Evolutionary conservation across 2,113 vertebrate genomes (phyloP).

Genomic region (Ciconia boyciana): DNA sequence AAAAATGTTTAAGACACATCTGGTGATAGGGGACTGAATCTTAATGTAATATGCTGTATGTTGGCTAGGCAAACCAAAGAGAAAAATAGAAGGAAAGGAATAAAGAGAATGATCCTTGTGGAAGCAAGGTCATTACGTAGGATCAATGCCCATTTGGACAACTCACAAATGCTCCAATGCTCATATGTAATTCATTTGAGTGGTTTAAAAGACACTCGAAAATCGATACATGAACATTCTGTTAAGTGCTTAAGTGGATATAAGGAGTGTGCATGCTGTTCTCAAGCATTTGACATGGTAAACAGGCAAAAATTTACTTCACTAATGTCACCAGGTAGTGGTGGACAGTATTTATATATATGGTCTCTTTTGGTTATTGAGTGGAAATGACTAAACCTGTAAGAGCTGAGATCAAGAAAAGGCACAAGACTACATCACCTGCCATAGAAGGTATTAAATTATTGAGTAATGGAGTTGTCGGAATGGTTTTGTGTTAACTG

Average conservation of each 20-base stretch:
- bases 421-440: neutral
- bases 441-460: neutral
- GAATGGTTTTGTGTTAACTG: neutral
- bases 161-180: neutral
- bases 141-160: slow-evolving; percentile 43
- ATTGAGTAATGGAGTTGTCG: neutral
- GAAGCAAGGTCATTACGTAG: neutral
- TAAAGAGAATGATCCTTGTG: neutral
- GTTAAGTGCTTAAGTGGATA: slow-evolving; percentile 50
- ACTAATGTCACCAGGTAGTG: neutral
- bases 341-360: neutral
- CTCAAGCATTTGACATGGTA: neutral
- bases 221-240: slow-evolving; percentile 34
- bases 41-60: neutral
- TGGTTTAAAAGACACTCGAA: slow-evolving; percentile 7
- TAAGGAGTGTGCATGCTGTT: neutral
- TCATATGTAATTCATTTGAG: slow-evolving; percentile 15
- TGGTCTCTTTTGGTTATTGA: neutral
- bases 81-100: neutral
- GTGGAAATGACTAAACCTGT: neutral
- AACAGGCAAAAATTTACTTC: neutral
- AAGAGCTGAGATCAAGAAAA: neutral
- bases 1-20: neutral
- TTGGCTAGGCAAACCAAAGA: neutral
- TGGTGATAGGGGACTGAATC: neutral